Conservation (phyloP, 2,888 invertebrate species). For the Philopedon plagiatum region DNA sequence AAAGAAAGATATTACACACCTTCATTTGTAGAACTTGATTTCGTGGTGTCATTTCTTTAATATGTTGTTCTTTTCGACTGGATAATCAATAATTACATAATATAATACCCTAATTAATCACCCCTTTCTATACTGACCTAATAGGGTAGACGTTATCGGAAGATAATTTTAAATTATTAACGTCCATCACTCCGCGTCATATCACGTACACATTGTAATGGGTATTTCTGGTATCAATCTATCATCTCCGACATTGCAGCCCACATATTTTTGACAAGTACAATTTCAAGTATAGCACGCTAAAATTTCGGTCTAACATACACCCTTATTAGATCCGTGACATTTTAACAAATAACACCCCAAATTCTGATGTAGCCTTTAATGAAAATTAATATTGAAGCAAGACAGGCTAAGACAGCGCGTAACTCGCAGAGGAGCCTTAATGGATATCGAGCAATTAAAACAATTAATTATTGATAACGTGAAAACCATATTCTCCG, state of each 20-base stretch:
- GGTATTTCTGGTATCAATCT: constrained; percentile 2
- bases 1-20: no score
- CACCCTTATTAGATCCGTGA: constrained; percentile 42
- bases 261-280: constrained; percentile 16
- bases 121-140: no score
- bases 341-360: constrained; percentile 46
- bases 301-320: constrained; percentile 12
- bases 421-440: constrained; percentile 18
- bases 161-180: neutral
- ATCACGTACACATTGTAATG: neutral
- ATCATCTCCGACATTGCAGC: neutral
- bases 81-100: no score
- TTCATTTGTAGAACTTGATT: no score
- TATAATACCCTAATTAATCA: no score
- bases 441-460: constrained; percentile 47
- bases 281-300: constrained; percentile 18
- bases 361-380: constrained; percentile 43
- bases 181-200: neutral
- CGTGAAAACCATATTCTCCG: constrained; percentile 40
- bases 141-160: neutral
- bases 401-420: constrained; percentile 37
- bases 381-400: constrained; percentile 49
- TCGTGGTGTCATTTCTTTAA: no score
- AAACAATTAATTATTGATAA: constrained; percentile 48
- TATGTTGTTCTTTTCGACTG: no score